Evolutionary conservation across 2,888 invertebrate species (phyloP), one percentile per base, ranked within the genome.

Genomic region (Clusia tigrina): DNA sequence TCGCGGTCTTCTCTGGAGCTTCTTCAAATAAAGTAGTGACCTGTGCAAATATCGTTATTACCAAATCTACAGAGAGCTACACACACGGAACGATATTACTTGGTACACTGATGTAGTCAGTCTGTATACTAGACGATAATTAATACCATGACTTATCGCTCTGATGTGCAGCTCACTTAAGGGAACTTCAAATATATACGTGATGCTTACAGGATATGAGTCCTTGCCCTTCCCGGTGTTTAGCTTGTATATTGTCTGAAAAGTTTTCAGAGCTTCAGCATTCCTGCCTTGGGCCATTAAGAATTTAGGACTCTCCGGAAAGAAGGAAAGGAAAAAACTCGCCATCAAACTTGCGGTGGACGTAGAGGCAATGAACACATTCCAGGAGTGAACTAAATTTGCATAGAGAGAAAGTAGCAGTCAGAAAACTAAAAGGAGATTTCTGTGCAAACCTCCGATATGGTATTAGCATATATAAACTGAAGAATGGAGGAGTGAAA

Each of bases 201-300:
- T n/a, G 6, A 48, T 51, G 67, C 74, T 68, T 83, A 92, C 92
- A 42, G 92, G 90, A 83, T 86, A 93, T 0, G 86, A 85, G 2
- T 88, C 86, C 32, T 84, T 82, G 0, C 87, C 80, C 62, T 86
- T 85, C 1, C 90, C 88, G 1, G 87, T 89, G 73, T 93, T 93
- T 46, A 87, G 75, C 0, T 85, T 78, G 76, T 89, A 93, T 1
- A 94, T 89, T 65, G 78, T 85, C 62, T 82, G 83, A 68, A 83
- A 77, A 12, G 77, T 73, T 42, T 69, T 63, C 65, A 82, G 58
- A 5, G 82, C 83, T 52, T 81, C 80, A 17, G 68, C 66, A 55
- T 83, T 81, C 24, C 76, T 73, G 1, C 80, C 81, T 10, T 72
- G 71, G 1, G 80, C 69, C 80, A 82, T 81, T 1, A 81, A 69